Percentiles rank a stretch among this genome's conserved stretches.
Conservation (phyloP, 1,140 invertebrate genomes). For the Aporrectodea caliginosa region DNA sequence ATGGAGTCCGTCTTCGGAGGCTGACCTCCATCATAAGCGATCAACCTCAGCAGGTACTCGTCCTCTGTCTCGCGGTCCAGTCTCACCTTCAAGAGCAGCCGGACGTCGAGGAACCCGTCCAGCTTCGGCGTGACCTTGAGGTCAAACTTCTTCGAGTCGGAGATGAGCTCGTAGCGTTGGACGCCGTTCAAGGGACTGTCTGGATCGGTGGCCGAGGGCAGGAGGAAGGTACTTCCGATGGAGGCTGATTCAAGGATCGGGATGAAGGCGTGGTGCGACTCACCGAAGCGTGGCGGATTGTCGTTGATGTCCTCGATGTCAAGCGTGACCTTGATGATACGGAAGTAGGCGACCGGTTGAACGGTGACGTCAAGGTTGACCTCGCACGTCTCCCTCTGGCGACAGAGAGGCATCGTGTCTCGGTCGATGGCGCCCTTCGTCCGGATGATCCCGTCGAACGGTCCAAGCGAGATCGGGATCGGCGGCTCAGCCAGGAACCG, state of each 20-base stretch:
- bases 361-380: conserved; percentile 29
- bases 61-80: conserved; percentile 79
- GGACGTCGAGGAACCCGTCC: conserved; percentile 14
- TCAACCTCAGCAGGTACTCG: conserved; percentile 80
- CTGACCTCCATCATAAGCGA: conserved; percentile 70
- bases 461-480: conserved; percentile 20
- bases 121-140: conserved; percentile 16
- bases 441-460: conserved; percentile 13
- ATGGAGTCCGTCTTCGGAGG: conserved; percentile 26
- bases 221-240: conserved; percentile 36
- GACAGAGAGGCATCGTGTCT: conserved; percentile 22
- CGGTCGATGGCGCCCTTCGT: conserved; percentile 23
- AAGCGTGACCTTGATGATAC: conserved; percentile 34
- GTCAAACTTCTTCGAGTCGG: conserved; percentile 42
- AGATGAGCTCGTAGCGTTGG: conserved; percentile 57
- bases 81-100: conserved; percentile 63
- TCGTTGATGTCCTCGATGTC: conserved; percentile 60
- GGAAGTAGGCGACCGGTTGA: conserved; percentile 24
- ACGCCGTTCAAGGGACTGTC: conserved; percentile 35
- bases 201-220: conserved; percentile 41
- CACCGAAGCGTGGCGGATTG: conserved; percentile 44
- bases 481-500: conserved; percentile 4
- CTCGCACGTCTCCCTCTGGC: conserved; percentile 4
- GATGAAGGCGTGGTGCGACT: conserved; percentile 34
- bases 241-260: conserved; percentile 41